Evolutionary conservation across 2,113 vertebrate genomes (phyloP).

Genomic region (Zingel zingel): DNA sequence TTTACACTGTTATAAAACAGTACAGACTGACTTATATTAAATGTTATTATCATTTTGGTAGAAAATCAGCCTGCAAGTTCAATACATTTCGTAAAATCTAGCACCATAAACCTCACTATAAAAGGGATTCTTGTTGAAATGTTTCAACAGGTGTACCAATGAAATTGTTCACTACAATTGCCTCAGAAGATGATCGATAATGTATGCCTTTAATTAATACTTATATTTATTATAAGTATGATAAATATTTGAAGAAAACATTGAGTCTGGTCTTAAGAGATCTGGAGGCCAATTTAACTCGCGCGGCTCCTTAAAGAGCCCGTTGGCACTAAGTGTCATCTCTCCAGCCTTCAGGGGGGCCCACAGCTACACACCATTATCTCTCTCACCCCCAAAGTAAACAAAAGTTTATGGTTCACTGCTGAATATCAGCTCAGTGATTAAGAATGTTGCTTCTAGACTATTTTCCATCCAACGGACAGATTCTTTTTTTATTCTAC

Average conservation of each 20-base stretch:
- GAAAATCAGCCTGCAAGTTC: neutral
- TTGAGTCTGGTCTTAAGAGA: neutral
- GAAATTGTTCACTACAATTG: neutral
- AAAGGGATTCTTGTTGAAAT: neutral
- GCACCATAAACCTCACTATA: neutral
- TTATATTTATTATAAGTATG: neutral
- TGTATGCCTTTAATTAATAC: neutral
- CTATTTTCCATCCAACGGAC: neutral
- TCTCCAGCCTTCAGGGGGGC: slow-evolving; percentile 53
- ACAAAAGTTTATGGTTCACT: slow-evolving; percentile 48
- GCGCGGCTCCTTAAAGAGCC: slow-evolving; percentile 28
- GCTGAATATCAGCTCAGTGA: slow-evolving; percentile 16
- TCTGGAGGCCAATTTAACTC: slow-evolving; percentile 24
- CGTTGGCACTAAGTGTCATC: slow-evolving; percentile 35
- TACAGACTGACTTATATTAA: neutral
- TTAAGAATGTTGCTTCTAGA: neutral
- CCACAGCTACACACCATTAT: slow-evolving; percentile 55
- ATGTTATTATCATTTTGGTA: neutral
- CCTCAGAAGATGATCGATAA: neutral
- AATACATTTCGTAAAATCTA: neutral
- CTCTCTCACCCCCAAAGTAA: slow-evolving; percentile 52
- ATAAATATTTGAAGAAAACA: slow-evolving; percentile 29
- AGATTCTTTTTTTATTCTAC: neutral
- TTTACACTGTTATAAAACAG: neutral
- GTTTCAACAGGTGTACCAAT: neutral